Evolutionary conservation across 2,888 invertebrate genomes (phyloP).

Genomic region (Uropetala carovei): DNA sequence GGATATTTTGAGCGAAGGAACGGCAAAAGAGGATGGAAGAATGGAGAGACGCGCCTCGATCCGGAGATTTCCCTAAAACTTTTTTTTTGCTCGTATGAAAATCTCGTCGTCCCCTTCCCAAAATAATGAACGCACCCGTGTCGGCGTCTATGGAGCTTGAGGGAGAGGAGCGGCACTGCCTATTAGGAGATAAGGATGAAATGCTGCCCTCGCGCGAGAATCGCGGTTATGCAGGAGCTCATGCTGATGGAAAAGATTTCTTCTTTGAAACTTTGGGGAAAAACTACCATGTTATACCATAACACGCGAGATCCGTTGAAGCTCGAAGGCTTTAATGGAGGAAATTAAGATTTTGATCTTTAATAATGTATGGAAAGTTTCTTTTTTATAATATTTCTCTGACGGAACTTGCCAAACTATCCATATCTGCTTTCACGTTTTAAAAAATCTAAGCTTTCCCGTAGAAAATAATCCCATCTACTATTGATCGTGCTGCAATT

Average conservation of each 20-base stretch:
- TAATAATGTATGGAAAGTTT: no score
- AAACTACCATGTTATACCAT: not conserved
- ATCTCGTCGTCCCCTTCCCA: not conserved
- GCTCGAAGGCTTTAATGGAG: no score
- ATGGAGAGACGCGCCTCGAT: not conserved
- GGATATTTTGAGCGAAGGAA: not conserved
- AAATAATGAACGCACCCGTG: conserved; percentile 25
- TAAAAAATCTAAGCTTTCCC: not conserved
- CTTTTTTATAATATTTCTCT: not conserved
- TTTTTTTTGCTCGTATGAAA: not conserved
- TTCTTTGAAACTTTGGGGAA: not conserved
- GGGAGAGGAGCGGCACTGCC: not conserved
- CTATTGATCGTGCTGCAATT: not conserved
- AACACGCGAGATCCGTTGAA: no score
- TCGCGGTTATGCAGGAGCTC: conserved; percentile 18
- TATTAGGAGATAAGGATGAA: conserved; percentile 21
- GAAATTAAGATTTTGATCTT: no score
- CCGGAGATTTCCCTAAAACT: not conserved
- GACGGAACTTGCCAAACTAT: not conserved
- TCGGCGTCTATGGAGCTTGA: not conserved
- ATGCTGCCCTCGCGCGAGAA: not conserved
- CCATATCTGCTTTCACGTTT: not conserved
- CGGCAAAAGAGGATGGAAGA: not conserved
- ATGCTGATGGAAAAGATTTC: conserved; percentile 2
- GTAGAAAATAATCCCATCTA: not conserved